Evolutionary conservation across 2,888 invertebrate genomes (phyloP).

Genomic region (Coecobrya sp.): DNA sequence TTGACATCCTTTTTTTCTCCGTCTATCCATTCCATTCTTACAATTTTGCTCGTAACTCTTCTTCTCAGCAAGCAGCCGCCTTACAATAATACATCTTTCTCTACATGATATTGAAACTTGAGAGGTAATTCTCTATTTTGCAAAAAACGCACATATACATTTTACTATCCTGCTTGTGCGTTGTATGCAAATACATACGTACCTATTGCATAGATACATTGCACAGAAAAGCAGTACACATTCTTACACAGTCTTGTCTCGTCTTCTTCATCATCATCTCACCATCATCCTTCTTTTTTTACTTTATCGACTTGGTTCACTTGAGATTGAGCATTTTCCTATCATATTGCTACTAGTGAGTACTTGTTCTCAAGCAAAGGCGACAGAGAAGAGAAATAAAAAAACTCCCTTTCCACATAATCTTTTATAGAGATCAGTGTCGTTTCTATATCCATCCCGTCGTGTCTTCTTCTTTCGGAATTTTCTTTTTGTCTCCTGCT

Average conservation of each 20-base stretch:
- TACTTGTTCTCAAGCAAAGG: background rate
- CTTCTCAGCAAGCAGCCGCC: background rate
- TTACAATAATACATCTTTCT: background rate
- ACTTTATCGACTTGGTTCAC: conserved; percentile 33
- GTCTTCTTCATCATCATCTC: background rate
- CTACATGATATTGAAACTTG: conserved; percentile 38
- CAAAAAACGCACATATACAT: background rate
- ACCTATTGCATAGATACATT: no score
- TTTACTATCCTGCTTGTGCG: background rate
- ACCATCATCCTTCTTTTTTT: conserved; percentile 17
- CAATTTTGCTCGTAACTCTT: background rate
- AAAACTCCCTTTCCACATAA: conserved; percentile 53
- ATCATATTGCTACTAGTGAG: background rate
- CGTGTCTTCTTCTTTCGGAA: conserved; percentile 14
- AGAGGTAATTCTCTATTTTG: conserved; percentile 26
- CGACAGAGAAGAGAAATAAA: conserved; percentile 33
- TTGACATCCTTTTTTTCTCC: conserved; percentile 62
- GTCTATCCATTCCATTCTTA: conserved; percentile 60
- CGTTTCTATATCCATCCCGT: conserved; percentile 27
- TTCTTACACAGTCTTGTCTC: background rate
- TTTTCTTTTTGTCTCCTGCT: conserved; percentile 27
- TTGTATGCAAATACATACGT: conserved; percentile 9
- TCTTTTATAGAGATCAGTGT: conserved; percentile 67
- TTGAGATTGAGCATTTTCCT: conserved; percentile 37
- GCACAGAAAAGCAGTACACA: background rate